Percentiles rank a stretch among this genome's conserved stretches.
phyloP scores from a whole-genome alignment of 2,797 vertebrate species.

The Pseudomugil gertrudae region DNA sequence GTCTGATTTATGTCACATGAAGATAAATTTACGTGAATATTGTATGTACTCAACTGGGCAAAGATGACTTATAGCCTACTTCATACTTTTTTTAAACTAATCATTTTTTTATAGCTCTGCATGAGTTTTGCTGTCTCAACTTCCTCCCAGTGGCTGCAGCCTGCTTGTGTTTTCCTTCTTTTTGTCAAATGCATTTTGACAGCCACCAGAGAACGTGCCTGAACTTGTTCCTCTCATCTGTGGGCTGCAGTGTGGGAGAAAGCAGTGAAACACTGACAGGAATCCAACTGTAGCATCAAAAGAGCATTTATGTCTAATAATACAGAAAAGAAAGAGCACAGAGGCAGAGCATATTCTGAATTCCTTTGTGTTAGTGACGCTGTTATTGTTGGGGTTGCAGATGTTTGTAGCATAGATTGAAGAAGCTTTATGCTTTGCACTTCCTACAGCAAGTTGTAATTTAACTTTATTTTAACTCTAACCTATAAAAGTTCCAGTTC shows the following conservation, averaged over 20 bases:
- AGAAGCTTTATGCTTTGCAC: too few species aligned
- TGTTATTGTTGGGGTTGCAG: conserved; percentile 7
- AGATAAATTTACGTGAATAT: too few species aligned
- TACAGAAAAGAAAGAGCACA: not conserved
- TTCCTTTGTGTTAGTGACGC: conserved; percentile 5
- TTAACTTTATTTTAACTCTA: not conserved
- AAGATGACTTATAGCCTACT: not conserved
- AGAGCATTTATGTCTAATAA: conserved; percentile 28
- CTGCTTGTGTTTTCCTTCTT: conserved; percentile 25
- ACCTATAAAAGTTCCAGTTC: conserved; percentile 15
- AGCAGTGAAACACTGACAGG: conserved; percentile 27
- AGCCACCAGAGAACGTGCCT: conserved; percentile 52
- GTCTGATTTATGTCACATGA: too few species aligned
- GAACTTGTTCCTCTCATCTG: conserved; percentile 35
- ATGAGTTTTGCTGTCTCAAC: not conserved
- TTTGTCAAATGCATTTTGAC: conserved; percentile 46
- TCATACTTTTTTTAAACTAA: not conserved
- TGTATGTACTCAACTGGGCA: not conserved
- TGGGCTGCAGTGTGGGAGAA: conserved; percentile 42
- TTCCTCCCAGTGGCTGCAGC: conserved; percentile 8
- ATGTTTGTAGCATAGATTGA: not conserved
- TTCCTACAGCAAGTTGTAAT: not conserved
- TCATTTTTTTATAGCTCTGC: not conserved
- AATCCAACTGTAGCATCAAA: conserved; percentile 37
- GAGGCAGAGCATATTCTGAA: conserved; percentile 25